Base-by-base conservation (phyloP, 2,888 invertebrate genomes). In the Lydus trimaculatus region DNA sequence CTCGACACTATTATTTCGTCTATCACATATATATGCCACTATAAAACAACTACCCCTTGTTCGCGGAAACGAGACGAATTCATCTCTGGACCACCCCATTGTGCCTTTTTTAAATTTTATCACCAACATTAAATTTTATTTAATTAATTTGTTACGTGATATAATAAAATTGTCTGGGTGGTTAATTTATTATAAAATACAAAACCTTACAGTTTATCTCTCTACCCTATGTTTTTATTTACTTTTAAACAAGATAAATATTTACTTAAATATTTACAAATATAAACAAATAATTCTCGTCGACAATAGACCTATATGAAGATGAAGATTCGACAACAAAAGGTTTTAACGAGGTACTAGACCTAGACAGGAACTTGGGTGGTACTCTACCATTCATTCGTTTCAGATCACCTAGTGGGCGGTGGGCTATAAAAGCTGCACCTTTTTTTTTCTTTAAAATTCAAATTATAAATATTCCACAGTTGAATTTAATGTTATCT, bases 231-330 rank as follows among this genome's bases (percentile, higher is more conserved):
- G n/a, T 13, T 31, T 31, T 31, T 58, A 13, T 58, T 31, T 58
- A 31, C 20, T 33, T 63, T 66, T n/a, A 36, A 56, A 56, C 58
- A 60, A 66, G 63, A 61, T 23, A 31, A 43, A 52, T 31, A 20
- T 43, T 39, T 58, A 48, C 25, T 66, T 70, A 64, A 69, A 70
- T 70, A 70, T 70, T 70, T 70, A 70, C 66, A 63, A 66, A 64
- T 64, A 33, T 36, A 66, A 66, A 65, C 58, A 62, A 66, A 56
- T 15, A 28, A 25, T 7, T 23, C n/a, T n/a, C 15, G 61, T 64
- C 64, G 56, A 70, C 66, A 70, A 66, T 65, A 66, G 66, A 69
- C 39, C 28, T 43, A 39, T 23, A 39, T 61, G 31, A n/a, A n/a
- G 63, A 58, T 62, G 61, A 36, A 63, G 43, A 58, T 62, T 52